Evolutionary conservation across 2,113 vertebrate species (phyloP).

Genomic region (Lasiurus cinereus): DNA sequence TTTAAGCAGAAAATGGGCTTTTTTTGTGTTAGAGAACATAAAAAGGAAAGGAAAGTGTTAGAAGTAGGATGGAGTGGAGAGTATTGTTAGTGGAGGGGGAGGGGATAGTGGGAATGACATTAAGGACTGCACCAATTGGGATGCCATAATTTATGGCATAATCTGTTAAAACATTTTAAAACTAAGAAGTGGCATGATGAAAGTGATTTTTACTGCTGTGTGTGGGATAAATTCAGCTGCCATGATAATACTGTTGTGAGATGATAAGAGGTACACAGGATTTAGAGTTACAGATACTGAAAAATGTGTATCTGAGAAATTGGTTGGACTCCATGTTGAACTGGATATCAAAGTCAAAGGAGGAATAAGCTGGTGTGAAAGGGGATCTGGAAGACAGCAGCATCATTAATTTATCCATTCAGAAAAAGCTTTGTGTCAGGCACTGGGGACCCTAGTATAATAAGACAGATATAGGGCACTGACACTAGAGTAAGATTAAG

Average conservation of each 20-base stretch:
- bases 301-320: background rate
- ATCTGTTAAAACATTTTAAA: conserved; percentile 29
- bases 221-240: background rate
- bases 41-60: conserved; percentile 1
- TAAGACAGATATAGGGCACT: background rate
- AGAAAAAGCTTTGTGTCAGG: background rate
- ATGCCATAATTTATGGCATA: background rate
- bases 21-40: background rate
- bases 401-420: background rate
- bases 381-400: background rate
- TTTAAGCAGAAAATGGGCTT: conserved; percentile 26
- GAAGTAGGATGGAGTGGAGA: background rate
- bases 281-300: background rate
- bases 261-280: background rate
- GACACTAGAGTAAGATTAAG: background rate
- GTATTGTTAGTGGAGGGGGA: background rate
- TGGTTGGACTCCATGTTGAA: background rate
- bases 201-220: background rate
- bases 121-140: background rate
- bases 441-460: background rate
- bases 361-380: background rate
- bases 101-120: background rate
- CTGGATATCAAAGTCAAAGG: conserved; percentile 30
- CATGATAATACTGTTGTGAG: background rate
- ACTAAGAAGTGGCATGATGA: background rate